A percentile compares a stretch with the other conserved stretches of the same genome.
phyloP scores from a whole-genome alignment of 2,113 vertebrate species.

The Morphnarchus princeps region DNA sequence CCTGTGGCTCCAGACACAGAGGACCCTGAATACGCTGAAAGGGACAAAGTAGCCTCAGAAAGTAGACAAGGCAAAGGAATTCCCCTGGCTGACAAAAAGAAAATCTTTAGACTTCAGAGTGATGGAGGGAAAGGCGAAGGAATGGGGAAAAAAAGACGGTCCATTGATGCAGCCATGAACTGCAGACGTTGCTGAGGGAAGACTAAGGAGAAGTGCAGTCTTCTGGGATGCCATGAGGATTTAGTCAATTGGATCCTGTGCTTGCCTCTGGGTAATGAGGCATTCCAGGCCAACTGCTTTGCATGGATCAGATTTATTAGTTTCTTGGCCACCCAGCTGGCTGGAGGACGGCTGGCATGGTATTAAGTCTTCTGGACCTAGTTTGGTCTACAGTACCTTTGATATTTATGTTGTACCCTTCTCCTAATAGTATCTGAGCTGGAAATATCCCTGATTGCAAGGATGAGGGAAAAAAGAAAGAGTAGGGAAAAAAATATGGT shows the following conservation, averaged over 20 bases:
- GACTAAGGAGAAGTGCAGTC: background rate
- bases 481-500: background rate
- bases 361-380: slow-evolving; percentile 2
- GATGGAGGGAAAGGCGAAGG: background rate
- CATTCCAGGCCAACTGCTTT: slow-evolving; percentile 40
- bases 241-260: slow-evolving; percentile 60
- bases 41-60: background rate
- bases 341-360: background rate
- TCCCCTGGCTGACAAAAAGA: background rate
- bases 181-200: background rate
- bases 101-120: background rate
- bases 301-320: slow-evolving; percentile 47
- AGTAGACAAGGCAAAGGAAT: background rate
- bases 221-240: slow-evolving; percentile 53
- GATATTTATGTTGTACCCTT: background rate
- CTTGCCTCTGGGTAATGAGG: slow-evolving; percentile 44
- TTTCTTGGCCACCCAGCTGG: slow-evolving; percentile 40
- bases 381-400: background rate
- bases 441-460: background rate
- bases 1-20: background rate
- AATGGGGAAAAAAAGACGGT: background rate
- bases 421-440: background rate
- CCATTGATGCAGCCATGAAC: background rate
- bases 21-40: background rate
- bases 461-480: background rate